Evolutionary conservation across 2,888 invertebrate species (phyloP), one percentile per base, ranked within the genome.

Genomic region (Oscheius sp.): DNA sequence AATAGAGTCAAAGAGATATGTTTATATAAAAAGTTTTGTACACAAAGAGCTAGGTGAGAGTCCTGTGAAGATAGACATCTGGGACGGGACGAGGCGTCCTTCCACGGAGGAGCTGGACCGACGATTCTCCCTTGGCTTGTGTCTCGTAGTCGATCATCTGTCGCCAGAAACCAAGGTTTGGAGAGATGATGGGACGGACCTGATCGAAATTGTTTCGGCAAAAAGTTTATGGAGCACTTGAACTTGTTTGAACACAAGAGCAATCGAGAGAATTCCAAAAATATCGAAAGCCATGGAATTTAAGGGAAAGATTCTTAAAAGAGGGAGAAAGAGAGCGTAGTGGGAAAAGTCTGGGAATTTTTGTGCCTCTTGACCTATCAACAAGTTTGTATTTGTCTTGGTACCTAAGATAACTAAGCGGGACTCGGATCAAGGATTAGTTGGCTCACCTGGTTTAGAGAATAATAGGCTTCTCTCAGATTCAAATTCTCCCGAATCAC

Each of bases 51-150:
- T 45, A 58, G 10, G 68, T 65, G 5, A 74, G 57, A 37, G 69
- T 33, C 70, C 75, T 73, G 52, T 76, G 55, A 53, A 83, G 69
- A 67, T 83, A 83, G 55, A 83, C 83, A 65, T 79, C 79, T 0
- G 83, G 83, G 17, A 83, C 74, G 3, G 82, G 82, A 8, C 79
- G 69, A 4, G 79, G 71, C 78, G 79, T 82, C 69, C 80, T 53
- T 20, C 84, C 84, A 17, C 76, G 79, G 37, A 85, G 75, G 57
- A 85, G 58, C 37, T 79, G 72, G 1, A 85, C 85, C 15, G 78
- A 80, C 0, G 82, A 55, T 42, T 74, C 74, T 25, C 82, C 82
- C 37, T 45, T 65, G 15, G 46, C 17, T 10, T 66, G 15, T 42
- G 70, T 69, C 46, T 79, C 79, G 25, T 46, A 70, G 42, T 76